phyloP scores from a whole-genome alignment of 2,888 invertebrate genomes.

The Theretra japonica region DNA sequence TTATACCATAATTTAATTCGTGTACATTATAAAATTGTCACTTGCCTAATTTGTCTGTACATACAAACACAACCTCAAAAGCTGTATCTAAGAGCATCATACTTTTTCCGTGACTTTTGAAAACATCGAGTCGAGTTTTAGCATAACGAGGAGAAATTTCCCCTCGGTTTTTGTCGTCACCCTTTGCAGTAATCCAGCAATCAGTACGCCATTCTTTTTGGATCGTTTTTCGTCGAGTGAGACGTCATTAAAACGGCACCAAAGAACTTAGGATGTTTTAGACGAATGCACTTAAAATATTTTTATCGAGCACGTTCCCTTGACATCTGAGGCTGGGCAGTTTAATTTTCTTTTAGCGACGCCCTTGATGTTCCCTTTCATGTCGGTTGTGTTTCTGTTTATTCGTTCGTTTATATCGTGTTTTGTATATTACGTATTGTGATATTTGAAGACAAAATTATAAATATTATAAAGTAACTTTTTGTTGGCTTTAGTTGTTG shows the following conservation, averaged over 20 bases:
- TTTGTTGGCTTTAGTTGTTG: too few species aligned
- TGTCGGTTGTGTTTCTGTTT: neutral
- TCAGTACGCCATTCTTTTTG: conserved; percentile 57
- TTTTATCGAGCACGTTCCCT: conserved; percentile 18
- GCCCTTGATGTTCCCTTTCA: neutral
- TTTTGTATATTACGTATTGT: neutral
- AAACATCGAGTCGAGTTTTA: conserved; percentile 28
- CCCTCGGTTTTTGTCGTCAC: conserved; percentile 47
- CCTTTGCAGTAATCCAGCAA: conserved; percentile 59
- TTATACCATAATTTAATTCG: too few species aligned
- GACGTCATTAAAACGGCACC: conserved; percentile 26
- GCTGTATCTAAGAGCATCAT: neutral
- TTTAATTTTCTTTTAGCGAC: conserved; percentile 1
- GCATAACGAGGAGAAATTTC: conserved; percentile 30
- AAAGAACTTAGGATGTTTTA: conserved; percentile 28
- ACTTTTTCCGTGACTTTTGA: conserved; percentile 5
- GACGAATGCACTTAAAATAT: conserved; percentile 27
- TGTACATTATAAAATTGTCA: too few species aligned
- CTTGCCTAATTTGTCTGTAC: neutral
- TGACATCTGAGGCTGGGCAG: conserved; percentile 30
- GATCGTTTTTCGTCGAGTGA: conserved; percentile 30
- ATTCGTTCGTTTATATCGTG: neutral
- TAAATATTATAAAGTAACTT: too few species aligned
- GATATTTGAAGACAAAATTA: too few species aligned
- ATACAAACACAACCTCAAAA: conserved; percentile 2